Percentiles rank a stretch among this genome's conserved stretches.
These are phyloP conservation scores for Coilia nasus DNA, from an alignment of 2,797 vertebrate species.

Conservation along the genomic window DNA sequence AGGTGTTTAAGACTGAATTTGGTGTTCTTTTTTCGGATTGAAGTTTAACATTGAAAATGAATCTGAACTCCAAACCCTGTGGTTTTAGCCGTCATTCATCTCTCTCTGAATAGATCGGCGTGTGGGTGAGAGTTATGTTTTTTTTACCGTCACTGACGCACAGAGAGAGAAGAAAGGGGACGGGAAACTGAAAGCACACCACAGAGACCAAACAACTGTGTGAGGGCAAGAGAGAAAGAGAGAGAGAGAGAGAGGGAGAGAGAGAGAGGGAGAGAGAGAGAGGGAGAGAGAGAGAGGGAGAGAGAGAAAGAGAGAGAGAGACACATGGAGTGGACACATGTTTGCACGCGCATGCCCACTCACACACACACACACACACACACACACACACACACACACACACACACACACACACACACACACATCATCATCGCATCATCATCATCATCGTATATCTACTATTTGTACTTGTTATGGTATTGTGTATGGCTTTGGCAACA, in stretches of 20 bases:
- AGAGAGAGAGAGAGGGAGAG: background rate
- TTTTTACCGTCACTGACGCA: background rate
- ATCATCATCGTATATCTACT: too few species aligned
- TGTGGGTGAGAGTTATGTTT: background rate
- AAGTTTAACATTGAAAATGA: background rate
- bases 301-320: background rate
- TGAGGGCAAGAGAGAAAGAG: background rate
- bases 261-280: background rate
- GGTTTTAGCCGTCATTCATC: background rate
- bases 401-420: too few species aligned
- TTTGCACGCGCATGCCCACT: too few species aligned
- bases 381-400: too few species aligned
- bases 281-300: background rate
- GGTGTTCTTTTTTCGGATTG: background rate
- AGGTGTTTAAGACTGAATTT: background rate
- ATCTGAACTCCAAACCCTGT: conserved; percentile 2
- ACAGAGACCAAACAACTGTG: background rate
- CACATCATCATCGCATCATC: too few species aligned
- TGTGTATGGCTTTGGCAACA: too few species aligned
- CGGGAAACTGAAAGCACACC: background rate
- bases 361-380: too few species aligned
- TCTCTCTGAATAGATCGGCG: background rate
- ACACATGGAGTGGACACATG: too few species aligned
- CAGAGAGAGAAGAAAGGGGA: background rate
- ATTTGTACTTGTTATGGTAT: too few species aligned